phyloP scores from a whole-genome alignment of 1,140 invertebrate species.

The Mactra quadrangularis region DNA sequence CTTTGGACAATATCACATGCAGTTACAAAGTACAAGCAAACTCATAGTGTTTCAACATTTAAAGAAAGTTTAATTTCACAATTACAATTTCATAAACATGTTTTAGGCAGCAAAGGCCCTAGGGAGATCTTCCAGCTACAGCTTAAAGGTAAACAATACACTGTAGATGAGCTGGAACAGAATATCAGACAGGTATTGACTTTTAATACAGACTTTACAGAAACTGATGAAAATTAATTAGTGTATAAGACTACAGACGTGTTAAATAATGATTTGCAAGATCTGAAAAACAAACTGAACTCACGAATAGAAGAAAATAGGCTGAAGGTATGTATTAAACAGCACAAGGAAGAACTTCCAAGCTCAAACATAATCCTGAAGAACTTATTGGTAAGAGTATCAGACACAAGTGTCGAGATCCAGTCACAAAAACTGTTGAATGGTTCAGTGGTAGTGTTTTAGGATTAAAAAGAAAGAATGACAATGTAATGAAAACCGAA shows the following conservation, averaged over 20 bases:
- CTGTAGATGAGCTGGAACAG: background rate
- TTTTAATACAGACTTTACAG: constrained; percentile 1
- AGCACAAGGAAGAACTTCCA: background rate
- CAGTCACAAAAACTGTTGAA: constrained; percentile 9
- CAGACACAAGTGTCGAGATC: background rate
- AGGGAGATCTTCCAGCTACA: background rate
- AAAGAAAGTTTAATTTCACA: constrained; percentile 3
- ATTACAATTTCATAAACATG: constrained; percentile 7
- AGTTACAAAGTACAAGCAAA: too few species aligned
- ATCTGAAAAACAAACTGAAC: background rate
- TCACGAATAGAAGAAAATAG: constrained; percentile 2
- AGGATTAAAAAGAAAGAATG: background rate
- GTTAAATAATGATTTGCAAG: background rate
- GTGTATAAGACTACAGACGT: background rate
- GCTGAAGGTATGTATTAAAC: background rate
- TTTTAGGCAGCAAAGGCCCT: background rate
- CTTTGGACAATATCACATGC: too few species aligned
- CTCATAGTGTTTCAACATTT: too few species aligned
- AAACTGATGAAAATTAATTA: background rate
- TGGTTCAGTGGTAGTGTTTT: constrained; percentile 2
- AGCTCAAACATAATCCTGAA: background rate
- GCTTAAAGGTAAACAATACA: constrained; percentile 10
- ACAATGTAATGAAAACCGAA: background rate
- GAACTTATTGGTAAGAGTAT: constrained; percentile 4
- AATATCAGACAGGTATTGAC: background rate